These are phyloP conservation scores for Ips typographus DNA, from an alignment of 1,140 invertebrate species.

Conservation along the genomic window DNA sequence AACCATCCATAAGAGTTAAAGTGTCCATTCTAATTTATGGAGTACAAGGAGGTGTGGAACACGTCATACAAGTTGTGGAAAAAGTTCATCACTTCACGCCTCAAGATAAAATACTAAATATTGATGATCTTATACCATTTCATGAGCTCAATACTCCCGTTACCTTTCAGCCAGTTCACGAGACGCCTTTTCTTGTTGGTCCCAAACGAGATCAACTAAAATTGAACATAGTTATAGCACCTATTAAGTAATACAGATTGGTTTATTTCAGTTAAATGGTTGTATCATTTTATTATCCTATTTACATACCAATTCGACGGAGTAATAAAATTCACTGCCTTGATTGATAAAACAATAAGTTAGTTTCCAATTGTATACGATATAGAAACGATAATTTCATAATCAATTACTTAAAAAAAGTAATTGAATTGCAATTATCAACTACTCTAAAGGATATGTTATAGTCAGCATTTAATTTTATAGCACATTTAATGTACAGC, in stretches of 20 bases:
- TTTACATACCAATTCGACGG: too few relatives aligned
- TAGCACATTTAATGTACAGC: too few relatives aligned
- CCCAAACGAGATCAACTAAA: conserved; percentile 46
- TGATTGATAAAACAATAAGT: too few relatives aligned
- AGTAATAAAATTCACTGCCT: too few relatives aligned
- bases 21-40: conserved; percentile 78
- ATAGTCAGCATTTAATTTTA: too few relatives aligned
- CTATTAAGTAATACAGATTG: conserved; percentile 34
- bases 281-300: too few relatives aligned
- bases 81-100: conserved; percentile 66
- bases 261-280: neutral
- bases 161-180: conserved; percentile 16
- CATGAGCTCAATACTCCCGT: conserved; percentile 68
- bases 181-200: conserved; percentile 45
- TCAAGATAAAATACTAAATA: conserved; percentile 67
- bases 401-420: too few relatives aligned
- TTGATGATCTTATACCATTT: conserved; percentile 80
- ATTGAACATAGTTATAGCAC: conserved; percentile 50
- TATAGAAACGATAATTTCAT: too few relatives aligned
- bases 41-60: conserved; percentile 74
- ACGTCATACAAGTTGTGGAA: conserved; percentile 68
- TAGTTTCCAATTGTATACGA: too few relatives aligned
- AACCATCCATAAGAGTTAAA: conserved; percentile 50
- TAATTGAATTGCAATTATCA: too few relatives aligned
- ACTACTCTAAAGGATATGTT: too few relatives aligned